Base-by-base conservation (phyloP, 1,140 invertebrate species). In the Dolichoris vasculosae region DNA sequence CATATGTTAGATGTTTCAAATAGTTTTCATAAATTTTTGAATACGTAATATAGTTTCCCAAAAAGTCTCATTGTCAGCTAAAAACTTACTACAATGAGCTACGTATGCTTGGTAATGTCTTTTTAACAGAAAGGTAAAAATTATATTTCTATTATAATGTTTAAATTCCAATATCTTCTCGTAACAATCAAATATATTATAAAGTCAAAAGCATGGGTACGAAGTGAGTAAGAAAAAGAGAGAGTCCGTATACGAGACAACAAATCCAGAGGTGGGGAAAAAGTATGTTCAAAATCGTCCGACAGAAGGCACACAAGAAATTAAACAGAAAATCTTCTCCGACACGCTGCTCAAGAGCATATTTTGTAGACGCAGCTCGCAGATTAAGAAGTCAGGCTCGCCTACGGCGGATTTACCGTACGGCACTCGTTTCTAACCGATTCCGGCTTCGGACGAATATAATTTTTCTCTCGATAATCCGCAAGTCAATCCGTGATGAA, bases 361-460 rank as follows among this genome's bases (percentile, higher is more conserved):
- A 64, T 67, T 81, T 78, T 78, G 35, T 80, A 59, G 17, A 4
- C 48, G 32, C 13, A 67, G 1, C 46, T 67, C 48, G 87, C 64
- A 88, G 88, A 88, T 89, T 89, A 89, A 89, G 86, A 88, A 89
- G 88, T 89, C 88, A 89, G 46, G 46, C 51, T 40, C 40, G 73
- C 71, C 82, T 64, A 46, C 75, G 81, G 43, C 26, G 26, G 83
- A 85, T 86, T 87, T 88, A 75, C 85, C 69, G 48, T 11, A 15
- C 35, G 73, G 51, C 78, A 87, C 80, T 85, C 78, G 85, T 85
- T 86, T 86, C 23, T 7, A 1, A 7, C 46, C 64, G 43, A 83
- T 76, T 75, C 48, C 81, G 81, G 32, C 81, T 75, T 55, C 26
- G 26, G 71, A 20, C 23, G n/a, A 55, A 35, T 83, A 30, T 77